Evolutionary conservation across 2,888 invertebrate genomes (phyloP).

Genomic region (Drosophila lacicola): DNA sequence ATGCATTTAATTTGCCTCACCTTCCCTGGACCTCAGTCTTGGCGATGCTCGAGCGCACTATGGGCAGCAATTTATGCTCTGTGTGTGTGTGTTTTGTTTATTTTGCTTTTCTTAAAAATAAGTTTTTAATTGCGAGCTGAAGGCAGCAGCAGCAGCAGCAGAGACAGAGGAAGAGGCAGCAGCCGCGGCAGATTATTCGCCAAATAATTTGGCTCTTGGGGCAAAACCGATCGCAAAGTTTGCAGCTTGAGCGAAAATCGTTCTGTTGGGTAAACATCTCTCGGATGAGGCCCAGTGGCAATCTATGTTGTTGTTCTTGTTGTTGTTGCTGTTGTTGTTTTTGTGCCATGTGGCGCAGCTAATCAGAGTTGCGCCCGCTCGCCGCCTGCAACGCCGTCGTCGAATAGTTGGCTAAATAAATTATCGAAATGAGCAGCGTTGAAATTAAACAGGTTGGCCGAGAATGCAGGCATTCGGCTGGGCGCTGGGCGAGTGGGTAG

Average conservation of each 20-base stretch:
- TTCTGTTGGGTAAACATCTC: conserved; percentile 57
- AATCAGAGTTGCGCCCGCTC: conserved; percentile 38
- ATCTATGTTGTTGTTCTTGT: conserved; percentile 1
- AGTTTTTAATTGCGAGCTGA: conserved; percentile 76
- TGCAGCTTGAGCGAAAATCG: conserved; percentile 62
- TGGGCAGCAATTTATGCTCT: conserved; percentile 44
- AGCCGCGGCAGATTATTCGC: conserved; percentile 81
- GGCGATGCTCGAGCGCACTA: conserved; percentile 23
- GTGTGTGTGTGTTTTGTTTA: conserved; percentile 32
- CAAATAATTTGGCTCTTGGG: conserved; percentile 82
- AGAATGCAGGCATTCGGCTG: conserved; percentile 50
- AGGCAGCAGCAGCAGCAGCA: conserved; percentile 29
- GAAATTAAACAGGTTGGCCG: conserved; percentile 79
- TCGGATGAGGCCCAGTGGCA: conserved; percentile 27
- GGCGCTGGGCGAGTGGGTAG: background rate
- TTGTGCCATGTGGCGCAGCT: conserved; percentile 52
- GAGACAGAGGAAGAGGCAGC: conserved; percentile 41
- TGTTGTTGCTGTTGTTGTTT: background rate
- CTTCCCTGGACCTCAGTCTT: conserved; percentile 15
- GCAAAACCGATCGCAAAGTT: conserved; percentile 51
- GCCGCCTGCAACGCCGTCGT: conserved; percentile 14
- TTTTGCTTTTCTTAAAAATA: conserved; percentile 72
- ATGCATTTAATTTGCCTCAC: conserved; percentile 69
- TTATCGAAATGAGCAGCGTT: conserved; percentile 75
- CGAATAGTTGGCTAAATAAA: conserved; percentile 73